phyloP scores from a whole-genome alignment of 2,113 vertebrate genomes.

The Coptodon bakossiorum region DNA sequence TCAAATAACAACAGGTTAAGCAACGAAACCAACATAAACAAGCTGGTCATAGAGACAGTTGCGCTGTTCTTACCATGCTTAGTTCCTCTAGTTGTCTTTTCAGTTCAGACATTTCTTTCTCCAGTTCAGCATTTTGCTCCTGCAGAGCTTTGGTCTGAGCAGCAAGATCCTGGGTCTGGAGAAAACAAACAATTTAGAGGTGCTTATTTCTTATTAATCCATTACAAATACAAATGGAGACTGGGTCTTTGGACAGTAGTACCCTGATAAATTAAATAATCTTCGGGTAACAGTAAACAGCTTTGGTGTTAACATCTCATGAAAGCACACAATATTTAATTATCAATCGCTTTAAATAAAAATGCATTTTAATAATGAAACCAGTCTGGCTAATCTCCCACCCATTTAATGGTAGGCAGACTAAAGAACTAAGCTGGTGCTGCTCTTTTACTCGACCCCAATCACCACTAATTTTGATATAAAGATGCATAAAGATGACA shows the following conservation, averaged over 20 bases:
- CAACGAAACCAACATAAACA: neutral
- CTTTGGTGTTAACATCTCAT: neutral
- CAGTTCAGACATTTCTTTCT: conserved; percentile 76
- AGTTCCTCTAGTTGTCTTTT: conserved; percentile 81
- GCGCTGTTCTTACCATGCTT: conserved; percentile 69
- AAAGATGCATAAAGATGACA: neutral
- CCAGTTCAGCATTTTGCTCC: conserved; percentile 82
- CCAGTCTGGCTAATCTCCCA: neutral
- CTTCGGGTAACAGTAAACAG: neutral
- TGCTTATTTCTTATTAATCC: neutral
- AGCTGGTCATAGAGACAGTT: neutral
- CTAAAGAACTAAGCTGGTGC: neutral
- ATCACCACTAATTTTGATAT: neutral
- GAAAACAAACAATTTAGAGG: neutral
- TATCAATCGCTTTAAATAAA: neutral
- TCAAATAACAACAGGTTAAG: neutral
- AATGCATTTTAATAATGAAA: neutral
- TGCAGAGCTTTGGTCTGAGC: conserved; percentile 79
- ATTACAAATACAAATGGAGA: neutral
- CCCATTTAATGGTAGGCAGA: neutral
- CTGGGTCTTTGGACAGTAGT: neutral
- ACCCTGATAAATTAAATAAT: neutral
- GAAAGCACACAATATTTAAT: neutral
- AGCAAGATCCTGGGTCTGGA: conserved; percentile 71
- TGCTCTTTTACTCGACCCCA: neutral